These are phyloP conservation scores for Tetramorium alpestre DNA, from an alignment of 1,140 invertebrate genomes.

Conservation along the genomic window DNA sequence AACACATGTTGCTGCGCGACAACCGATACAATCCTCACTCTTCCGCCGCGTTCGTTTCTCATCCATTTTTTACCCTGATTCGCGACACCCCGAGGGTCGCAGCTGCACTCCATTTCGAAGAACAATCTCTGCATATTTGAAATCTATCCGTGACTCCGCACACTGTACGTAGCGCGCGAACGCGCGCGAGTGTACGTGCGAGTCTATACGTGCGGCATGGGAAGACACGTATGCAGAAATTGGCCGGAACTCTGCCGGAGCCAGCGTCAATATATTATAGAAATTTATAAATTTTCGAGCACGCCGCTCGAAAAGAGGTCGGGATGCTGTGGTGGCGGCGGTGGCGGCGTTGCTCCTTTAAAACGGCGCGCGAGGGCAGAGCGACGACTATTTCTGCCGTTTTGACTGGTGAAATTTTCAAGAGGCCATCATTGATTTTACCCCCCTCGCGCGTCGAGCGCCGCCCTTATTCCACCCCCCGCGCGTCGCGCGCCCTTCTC, in stretches of 20 bases:
- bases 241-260: constrained; percentile 38
- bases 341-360: constrained; percentile 60
- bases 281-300: constrained; percentile 78
- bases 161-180: neutral
- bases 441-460: constrained; percentile 71
- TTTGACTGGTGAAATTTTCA: constrained; percentile 80
- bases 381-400: constrained; percentile 77
- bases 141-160: constrained; percentile 75
- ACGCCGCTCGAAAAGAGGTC: constrained; percentile 42
- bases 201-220: neutral
- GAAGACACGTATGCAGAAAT: constrained; percentile 60
- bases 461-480: constrained; percentile 74
- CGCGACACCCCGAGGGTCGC: constrained; percentile 74
- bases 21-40: constrained; percentile 59
- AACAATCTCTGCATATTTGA: constrained; percentile 82
- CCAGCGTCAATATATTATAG: constrained; percentile 75
- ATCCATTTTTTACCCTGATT: constrained; percentile 75
- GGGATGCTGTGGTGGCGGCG: constrained; percentile 24
- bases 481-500: constrained; percentile 71
- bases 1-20: constrained; percentile 57
- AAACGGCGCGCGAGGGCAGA: constrained; percentile 67
- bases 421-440: constrained; percentile 80
- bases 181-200: neutral
- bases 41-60: constrained; percentile 68
- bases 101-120: constrained; percentile 78